Percentiles rank a stretch among this genome's conserved stretches.
phyloP scores from a whole-genome alignment of 1,140 invertebrate genomes.

The Drosophila pandora region DNA sequence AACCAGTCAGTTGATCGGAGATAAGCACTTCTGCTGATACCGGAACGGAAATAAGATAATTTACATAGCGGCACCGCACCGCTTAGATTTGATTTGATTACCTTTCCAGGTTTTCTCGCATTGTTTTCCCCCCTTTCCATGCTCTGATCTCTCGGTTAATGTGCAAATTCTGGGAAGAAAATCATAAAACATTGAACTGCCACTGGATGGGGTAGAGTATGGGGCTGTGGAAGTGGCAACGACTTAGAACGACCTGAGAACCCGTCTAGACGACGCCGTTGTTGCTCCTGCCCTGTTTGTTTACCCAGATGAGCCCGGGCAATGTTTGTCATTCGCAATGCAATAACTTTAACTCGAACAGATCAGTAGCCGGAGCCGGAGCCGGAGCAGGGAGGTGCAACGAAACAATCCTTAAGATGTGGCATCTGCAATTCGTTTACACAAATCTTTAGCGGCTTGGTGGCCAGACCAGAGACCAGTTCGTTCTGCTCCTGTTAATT shows the following conservation, averaged over 20 bases:
- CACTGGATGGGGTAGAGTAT: neutral
- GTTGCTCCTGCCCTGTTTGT: conserved; percentile 44
- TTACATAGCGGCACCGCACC: conserved; percentile 54
- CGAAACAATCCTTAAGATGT: neutral
- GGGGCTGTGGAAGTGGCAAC: neutral
- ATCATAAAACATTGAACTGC: conserved; percentile 24
- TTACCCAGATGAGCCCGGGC: conserved; percentile 49
- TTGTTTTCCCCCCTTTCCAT: conserved; percentile 21
- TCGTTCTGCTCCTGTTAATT: conserved; percentile 60
- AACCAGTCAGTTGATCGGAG: conserved; percentile 11
- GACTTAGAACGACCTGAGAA: conserved; percentile 11
- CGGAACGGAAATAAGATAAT: conserved; percentile 63
- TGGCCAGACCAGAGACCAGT: neutral
- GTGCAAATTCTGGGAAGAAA: conserved; percentile 45
- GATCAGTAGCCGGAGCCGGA: neutral
- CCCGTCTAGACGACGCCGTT: conserved; percentile 50
- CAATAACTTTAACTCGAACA: conserved; percentile 68
- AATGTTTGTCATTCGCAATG: conserved; percentile 78
- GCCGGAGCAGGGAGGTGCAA: neutral
- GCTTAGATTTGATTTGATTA: conserved; percentile 39
- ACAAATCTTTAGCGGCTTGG: conserved; percentile 65
- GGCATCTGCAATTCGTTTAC: conserved; percentile 74
- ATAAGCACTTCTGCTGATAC: conserved; percentile 60
- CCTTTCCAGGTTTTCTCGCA: conserved; percentile 41
- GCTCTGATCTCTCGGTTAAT: conserved; percentile 24